These are phyloP conservation scores for Villa cingulata DNA, from an alignment of 2,888 invertebrate genomes.

Conservation along the genomic window DNA sequence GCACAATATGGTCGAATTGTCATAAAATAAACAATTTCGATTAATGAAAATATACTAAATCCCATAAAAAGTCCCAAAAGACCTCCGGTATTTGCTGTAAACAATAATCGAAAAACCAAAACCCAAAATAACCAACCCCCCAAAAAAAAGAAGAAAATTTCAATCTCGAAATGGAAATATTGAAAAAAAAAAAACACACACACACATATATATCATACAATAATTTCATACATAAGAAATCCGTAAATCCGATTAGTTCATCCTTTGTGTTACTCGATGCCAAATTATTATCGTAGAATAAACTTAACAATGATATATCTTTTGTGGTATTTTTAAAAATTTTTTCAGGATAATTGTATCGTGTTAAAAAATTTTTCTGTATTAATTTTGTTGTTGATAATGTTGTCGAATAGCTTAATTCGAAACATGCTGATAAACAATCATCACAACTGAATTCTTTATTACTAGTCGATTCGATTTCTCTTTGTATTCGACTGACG, in stretches of 20 bases:
- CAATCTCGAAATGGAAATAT: conserved; percentile 19
- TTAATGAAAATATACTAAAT: conserved; percentile 58
- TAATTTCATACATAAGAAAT: conserved; percentile 60
- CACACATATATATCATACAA: not conserved
- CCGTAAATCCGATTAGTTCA: conserved; percentile 65
- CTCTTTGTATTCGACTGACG: conserved; percentile 21
- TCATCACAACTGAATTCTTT: conserved; percentile 20
- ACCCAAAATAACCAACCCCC: too few relatives aligned
- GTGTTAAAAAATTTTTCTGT: conserved; percentile 21
- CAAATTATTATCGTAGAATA: conserved; percentile 56
- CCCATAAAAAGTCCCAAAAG: conserved; percentile 61
- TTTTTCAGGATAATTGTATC: not conserved
- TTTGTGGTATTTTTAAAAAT: conserved; percentile 20
- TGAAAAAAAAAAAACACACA: not conserved
- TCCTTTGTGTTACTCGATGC: conserved; percentile 59
- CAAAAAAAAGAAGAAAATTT: too few relatives aligned
- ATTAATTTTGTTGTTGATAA: conserved; percentile 45
- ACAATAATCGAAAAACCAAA: too few relatives aligned
- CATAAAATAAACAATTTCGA: conserved; percentile 54
- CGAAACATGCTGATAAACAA: conserved; percentile 61
- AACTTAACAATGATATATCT: conserved; percentile 58
- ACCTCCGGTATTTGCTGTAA: conserved; percentile 57
- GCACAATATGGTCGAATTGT: conserved; percentile 42
- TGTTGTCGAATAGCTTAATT: conserved; percentile 50
- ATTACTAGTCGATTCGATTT: conserved; percentile 8